Base-by-base conservation (phyloP, 2,888 invertebrate genomes). In the Campoletis raptor region DNA sequence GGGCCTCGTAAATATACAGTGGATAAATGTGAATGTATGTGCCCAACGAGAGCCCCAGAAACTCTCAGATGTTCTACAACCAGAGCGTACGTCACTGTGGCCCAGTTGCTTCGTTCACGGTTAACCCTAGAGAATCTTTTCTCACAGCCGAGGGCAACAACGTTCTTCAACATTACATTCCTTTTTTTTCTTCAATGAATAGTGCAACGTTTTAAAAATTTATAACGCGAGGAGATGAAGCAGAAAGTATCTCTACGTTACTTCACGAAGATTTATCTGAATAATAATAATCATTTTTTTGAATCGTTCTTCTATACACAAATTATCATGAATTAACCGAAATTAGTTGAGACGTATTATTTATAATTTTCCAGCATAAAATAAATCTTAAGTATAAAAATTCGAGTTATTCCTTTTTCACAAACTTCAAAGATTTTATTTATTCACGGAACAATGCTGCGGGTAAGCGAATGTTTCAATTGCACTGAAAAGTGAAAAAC, bases 1-100 rank as follows among this genome's bases (percentile, higher is more conserved):
- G 73, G 54, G 66, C 36, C 70, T 80, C 80, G 84, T 76, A 80
- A 79, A 83, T 54, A 67, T 66, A 67, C 61, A 70, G 21, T 10
- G 18, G 18, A 70, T 70, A 57, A 24, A 52, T 82, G 24, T 66
- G 42, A 18, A 45, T 66, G 70, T 48, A 77, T 42, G 57, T 36
- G 57, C n/a, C 37, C 64, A 42, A 37, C 74, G 67, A 80, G 67
- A 70, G 64, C 70, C 37, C 40, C 70, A 37, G 64, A 64, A 83
- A 61, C 69, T 54, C 40, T 40, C n/a, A 48, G 66, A 66, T 73
- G 64, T 78, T 67, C 18, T 40, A 37, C 78, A 70, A 72, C 37
- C 77, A 30, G 12, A 40, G 70, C 64, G 52, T 74, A 74, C 61
- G 30, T 76, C 61, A 76, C 64, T 40, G 78, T 83, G 83, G 78